phyloP scores from a whole-genome alignment of 2,797 vertebrate genomes.

The Masticophis lateralis region DNA sequence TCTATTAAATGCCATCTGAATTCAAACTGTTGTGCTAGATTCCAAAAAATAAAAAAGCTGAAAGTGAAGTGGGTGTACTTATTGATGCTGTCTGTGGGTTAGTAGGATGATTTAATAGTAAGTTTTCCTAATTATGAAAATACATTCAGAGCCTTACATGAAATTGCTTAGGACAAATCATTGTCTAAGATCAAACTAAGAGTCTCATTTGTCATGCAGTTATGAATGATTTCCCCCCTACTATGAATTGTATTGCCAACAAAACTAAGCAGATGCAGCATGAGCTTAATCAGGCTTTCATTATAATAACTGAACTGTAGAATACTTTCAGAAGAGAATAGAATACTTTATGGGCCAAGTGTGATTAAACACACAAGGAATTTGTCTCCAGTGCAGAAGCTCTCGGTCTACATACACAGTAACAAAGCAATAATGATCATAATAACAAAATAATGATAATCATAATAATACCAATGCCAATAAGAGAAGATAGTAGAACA shows the following conservation, averaged over 20 bases:
- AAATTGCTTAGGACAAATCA: conserved; percentile 7
- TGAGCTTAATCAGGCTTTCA: not conserved
- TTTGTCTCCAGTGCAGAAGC: not conserved
- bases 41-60: not conserved
- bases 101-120: conserved; percentile 25
- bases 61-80: conserved; percentile 3
- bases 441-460: not conserved
- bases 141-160: not conserved
- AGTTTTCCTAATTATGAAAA: conserved; percentile 22
- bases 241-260: not conserved
- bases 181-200: not conserved
- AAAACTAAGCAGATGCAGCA: not conserved
- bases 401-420: not conserved
- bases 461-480: not conserved
- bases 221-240: not conserved
- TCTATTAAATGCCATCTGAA: conserved; percentile 8
- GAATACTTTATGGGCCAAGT: not conserved
- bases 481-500: not conserved
- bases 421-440: not conserved
- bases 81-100: not conserved
- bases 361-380: not conserved
- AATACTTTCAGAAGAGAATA: not conserved
- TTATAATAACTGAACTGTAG: not conserved
- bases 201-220: not conserved
- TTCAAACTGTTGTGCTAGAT: not conserved